phyloP scores from a whole-genome alignment of 2,797 vertebrate genomes.

The Alcedo quadribrachys region DNA sequence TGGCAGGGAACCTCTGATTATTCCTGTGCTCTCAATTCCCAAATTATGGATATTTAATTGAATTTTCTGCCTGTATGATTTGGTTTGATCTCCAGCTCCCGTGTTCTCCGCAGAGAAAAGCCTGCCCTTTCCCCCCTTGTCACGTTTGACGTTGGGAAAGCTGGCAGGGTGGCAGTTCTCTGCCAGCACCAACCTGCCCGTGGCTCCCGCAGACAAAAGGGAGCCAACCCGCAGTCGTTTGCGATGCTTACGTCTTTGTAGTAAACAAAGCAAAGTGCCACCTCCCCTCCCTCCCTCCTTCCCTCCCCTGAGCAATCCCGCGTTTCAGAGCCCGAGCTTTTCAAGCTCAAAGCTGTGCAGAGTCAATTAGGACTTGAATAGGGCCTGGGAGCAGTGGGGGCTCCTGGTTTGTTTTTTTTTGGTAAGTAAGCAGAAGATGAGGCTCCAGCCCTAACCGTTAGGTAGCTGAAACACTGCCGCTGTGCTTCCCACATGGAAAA shows the following conservation, averaged over 20 bases:
- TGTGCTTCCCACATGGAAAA: constrained; percentile 14
- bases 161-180: constrained; percentile 35
- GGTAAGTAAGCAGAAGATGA: constrained; percentile 14
- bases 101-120: constrained; percentile 37
- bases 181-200: constrained; percentile 20
- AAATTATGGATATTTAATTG: constrained; percentile 53
- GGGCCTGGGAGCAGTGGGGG: constrained; percentile 23
- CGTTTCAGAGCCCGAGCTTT: constrained; percentile 43
- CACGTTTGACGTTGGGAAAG: constrained; percentile 22
- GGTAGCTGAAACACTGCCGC: constrained; percentile 27
- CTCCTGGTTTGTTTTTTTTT: constrained; percentile 6
- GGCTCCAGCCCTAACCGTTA: constrained; percentile 44
- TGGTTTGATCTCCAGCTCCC: constrained; percentile 47
- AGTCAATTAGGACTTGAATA: constrained; percentile 66
- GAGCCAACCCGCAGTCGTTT: constrained; percentile 55
- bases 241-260: constrained; percentile 47
- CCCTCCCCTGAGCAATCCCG: constrained; percentile 46
- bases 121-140: constrained; percentile 53
- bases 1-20: constrained; percentile 24
- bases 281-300: constrained; percentile 62
- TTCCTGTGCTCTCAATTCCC: constrained; percentile 19
- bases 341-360: constrained; percentile 53
- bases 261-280: constrained; percentile 66
- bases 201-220: constrained; percentile 51
- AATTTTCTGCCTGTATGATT: constrained; percentile 38